A percentile compares a stretch with the other conserved stretches of the same genome.
Evolutionary conservation across 1,140 invertebrate genomes (phyloP).

Genomic region (Penaeus japonicus): DNA sequence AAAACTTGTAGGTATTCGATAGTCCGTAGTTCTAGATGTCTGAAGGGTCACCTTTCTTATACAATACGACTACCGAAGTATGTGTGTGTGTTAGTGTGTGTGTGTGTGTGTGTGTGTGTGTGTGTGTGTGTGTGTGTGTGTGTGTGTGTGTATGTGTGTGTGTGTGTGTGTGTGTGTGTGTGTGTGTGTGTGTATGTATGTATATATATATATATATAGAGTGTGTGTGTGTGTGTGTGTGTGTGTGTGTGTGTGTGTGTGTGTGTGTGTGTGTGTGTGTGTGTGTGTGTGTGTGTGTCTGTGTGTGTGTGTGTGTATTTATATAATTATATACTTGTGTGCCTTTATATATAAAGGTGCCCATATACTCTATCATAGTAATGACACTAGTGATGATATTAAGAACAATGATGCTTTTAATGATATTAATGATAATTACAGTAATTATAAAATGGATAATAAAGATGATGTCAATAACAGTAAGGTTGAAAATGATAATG

Average conservation of each 20-base stretch:
- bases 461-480: too few relatives aligned
- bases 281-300: neutral
- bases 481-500: too few relatives aligned
- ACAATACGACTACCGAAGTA: neutral
- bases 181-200: neutral
- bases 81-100: neutral
- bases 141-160: neutral
- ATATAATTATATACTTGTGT: too few relatives aligned
- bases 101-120: neutral
- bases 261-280: neutral
- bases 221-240: neutral
- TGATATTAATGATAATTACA: too few relatives aligned
- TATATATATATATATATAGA: neutral
- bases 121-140: neutral
- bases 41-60: too few relatives aligned
- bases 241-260: neutral
- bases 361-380: too few relatives aligned
- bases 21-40: too few relatives aligned
- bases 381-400: too few relatives aligned
- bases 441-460: too few relatives aligned
- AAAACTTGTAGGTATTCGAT: too few relatives aligned
- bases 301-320: neutral
- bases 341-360: too few relatives aligned
- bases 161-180: neutral
- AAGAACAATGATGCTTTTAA: too few relatives aligned